Percentiles rank a stretch among this genome's conserved stretches.
phyloP scores from a whole-genome alignment of 2,113 vertebrate genomes.

The Stegostoma tigrinum region DNA sequence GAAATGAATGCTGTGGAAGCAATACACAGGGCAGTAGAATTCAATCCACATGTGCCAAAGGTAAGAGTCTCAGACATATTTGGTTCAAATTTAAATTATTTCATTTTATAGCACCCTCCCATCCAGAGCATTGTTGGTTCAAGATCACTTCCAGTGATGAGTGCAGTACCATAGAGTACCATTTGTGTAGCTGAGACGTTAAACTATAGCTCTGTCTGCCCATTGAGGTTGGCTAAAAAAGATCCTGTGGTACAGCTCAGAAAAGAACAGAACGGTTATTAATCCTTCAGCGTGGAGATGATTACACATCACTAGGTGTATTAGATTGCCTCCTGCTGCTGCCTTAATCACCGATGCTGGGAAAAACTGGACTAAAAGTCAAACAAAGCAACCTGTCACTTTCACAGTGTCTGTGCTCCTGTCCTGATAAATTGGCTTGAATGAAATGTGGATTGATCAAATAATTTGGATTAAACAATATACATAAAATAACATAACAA shows the following conservation, averaged over 20 bases:
- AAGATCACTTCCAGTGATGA: background rate
- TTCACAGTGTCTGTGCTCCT: background rate
- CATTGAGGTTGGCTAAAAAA: background rate
- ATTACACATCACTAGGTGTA: background rate
- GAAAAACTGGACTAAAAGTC: background rate
- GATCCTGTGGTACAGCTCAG: background rate
- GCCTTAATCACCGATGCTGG: background rate
- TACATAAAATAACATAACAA: background rate
- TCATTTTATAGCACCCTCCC: no score
- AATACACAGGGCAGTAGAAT: conserved; percentile 98
- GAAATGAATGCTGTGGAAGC: conserved; percentile 98
- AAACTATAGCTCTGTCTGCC: background rate
- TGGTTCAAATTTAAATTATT: background rate
- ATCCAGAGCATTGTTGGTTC: background rate
- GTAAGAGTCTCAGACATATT: conserved; percentile 51
- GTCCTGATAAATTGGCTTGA: background rate
- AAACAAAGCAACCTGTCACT: background rate
- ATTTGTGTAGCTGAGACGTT: background rate
- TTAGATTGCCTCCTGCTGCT: background rate
- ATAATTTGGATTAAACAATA: background rate
- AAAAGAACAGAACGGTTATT: background rate
- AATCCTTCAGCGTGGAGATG: background rate
- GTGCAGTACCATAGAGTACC: background rate
- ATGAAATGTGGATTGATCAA: background rate
- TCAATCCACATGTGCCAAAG: conserved; percentile 99